phyloP scores from a whole-genome alignment of 2,888 invertebrate species.

The Yponomeuta malinellus region DNA sequence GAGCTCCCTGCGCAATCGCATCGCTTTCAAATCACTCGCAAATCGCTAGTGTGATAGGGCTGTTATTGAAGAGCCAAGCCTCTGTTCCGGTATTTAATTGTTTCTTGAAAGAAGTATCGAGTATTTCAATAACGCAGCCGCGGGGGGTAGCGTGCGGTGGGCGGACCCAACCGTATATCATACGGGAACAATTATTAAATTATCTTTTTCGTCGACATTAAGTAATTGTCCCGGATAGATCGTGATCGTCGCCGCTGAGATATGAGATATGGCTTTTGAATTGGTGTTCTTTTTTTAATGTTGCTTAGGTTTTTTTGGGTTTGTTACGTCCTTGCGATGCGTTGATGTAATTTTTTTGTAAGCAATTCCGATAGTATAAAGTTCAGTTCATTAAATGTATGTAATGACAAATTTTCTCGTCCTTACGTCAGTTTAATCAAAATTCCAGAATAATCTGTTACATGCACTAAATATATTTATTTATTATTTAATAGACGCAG shows the following conservation, averaged over 20 bases:
- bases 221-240: conserved; percentile 68
- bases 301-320: conserved; percentile 39
- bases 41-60: too few species aligned
- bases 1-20: too few species aligned
- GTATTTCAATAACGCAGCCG: conserved; percentile 64
- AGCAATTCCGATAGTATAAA: too few species aligned
- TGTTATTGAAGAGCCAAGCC: too few species aligned
- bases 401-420: conserved; percentile 27
- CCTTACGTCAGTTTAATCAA: not conserved
- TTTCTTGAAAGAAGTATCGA: conserved; percentile 51
- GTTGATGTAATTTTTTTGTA: conserved; percentile 31
- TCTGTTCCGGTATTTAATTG: not conserved
- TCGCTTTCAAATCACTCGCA: too few species aligned
- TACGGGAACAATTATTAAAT: conserved; percentile 71
- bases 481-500: too few species aligned
- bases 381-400: too few species aligned
- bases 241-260: conserved; percentile 45
- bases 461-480: not conserved
- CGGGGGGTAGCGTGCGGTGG: conserved; percentile 45
- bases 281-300: conserved; percentile 41
- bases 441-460: not conserved
- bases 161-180: conserved; percentile 67
- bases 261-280: conserved; percentile 58
- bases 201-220: conserved; percentile 74
- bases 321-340: conserved; percentile 18